These are phyloP conservation scores for Digitonthophagus gazella DNA, from an alignment of 2,888 invertebrate species.

Conservation along the genomic window DNA sequence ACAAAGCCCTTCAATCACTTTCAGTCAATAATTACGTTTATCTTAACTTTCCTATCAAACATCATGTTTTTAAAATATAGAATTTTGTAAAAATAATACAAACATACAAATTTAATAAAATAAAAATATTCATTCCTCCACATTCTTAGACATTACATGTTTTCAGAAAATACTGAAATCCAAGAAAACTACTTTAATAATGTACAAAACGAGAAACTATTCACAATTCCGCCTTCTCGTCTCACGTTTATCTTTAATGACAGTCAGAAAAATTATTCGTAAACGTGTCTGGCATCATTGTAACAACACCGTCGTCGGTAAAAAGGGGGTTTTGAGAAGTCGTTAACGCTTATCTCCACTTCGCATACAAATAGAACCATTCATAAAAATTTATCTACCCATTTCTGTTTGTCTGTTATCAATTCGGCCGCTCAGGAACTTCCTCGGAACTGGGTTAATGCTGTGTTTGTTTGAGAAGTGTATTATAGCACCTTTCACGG, in stretches of 20 bases:
- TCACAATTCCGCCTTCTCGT: no score
- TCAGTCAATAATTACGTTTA: no score
- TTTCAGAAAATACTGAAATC: no score
- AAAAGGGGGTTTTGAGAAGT: neutral
- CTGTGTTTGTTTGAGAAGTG: neutral
- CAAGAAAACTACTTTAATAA: no score
- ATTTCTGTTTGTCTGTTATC: neutral
- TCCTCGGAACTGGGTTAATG: neutral
- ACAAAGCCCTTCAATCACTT: no score
- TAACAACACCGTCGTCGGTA: neutral
- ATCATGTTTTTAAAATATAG: no score
- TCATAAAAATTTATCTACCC: neutral
- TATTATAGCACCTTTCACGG: neutral
- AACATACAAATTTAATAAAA: neutral
- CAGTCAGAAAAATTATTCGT: neutral
- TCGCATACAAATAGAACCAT: neutral
- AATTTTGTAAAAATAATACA: no score
- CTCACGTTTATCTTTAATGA: neutral
- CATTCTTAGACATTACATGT: neutral
- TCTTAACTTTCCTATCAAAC: no score
- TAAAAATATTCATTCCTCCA: neutral
- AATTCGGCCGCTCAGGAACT: neutral
- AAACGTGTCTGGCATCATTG: neutral
- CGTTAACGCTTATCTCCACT: neutral
- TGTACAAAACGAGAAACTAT: no score